A percentile compares a stretch with the other conserved stretches of the same genome.
Evolutionary conservation across 2,797 vertebrate species (phyloP).

Genomic region (Crenuchus spilurus): DNA sequence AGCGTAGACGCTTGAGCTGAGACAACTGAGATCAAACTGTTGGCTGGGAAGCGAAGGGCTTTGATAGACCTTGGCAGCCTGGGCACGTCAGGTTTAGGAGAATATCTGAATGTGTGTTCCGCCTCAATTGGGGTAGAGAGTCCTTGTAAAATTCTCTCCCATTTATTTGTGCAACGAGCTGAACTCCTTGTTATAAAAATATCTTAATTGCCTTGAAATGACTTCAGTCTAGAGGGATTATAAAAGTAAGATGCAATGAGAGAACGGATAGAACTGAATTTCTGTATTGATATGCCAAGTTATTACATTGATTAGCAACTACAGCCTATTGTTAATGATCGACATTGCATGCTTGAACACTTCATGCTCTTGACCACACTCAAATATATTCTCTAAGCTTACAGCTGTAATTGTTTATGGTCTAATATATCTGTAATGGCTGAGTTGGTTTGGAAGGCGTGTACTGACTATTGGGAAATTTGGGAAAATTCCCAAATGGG

Average conservation of each 20-base stretch:
- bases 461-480: no score
- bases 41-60: constrained; percentile 51
- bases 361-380: no score
- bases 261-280: no score
- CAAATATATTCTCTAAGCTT: no score
- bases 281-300: no score
- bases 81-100: constrained; percentile 38
- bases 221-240: background rate
- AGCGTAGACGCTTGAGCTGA: constrained; percentile 51
- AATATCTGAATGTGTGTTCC: constrained; percentile 37
- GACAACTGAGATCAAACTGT: constrained; percentile 64
- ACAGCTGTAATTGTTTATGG: no score
- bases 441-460: no score
- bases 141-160: constrained; percentile 8
- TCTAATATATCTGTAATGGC: no score
- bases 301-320: no score
- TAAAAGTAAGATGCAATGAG: background rate
- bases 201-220: constrained; percentile 43
- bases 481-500: no score
- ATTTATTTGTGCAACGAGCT: constrained; percentile 10
- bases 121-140: constrained; percentile 16
- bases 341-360: no score
- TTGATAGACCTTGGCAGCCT: constrained; percentile 57
- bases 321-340: no score
- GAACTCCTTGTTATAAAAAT: constrained; percentile 13